phyloP scores from a whole-genome alignment of 1,140 invertebrate genomes.

The Calephelis nemesis region DNA sequence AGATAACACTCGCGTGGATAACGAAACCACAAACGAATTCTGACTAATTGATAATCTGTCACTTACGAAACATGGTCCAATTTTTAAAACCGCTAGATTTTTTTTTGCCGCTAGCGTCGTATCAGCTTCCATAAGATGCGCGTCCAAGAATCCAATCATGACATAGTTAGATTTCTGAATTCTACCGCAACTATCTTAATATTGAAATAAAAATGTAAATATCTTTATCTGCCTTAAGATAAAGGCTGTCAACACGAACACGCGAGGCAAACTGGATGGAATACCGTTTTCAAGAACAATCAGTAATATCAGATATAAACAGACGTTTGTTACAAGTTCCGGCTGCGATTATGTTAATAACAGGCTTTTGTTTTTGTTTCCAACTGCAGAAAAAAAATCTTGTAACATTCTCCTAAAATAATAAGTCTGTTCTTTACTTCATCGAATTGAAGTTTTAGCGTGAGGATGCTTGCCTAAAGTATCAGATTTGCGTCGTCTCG shows the following conservation, averaged over 20 bases:
- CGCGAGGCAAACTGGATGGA: conserved; percentile 1
- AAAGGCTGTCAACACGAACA: conserved; percentile 1
- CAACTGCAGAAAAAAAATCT: no score
- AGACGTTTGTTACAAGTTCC: background rate
- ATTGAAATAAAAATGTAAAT: conserved; percentile 1
- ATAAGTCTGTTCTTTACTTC: no score
- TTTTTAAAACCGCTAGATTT: no score
- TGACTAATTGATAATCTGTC: no score
- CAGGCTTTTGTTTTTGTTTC: background rate
- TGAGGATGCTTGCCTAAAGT: no score
- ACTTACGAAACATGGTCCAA: no score
- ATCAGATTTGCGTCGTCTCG: no score
- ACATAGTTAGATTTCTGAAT: conserved; percentile 15
- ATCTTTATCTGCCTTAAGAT: conserved; percentile 6
- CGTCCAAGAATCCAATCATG: conserved; percentile 16
- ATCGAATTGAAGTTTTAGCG: no score
- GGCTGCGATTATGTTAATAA: background rate
- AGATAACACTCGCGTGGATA: no score
- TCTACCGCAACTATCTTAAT: background rate
- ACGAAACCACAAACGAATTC: no score
- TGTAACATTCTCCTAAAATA: no score
- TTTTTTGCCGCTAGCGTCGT: conserved; percentile 18
- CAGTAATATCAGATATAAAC: conserved; percentile 9
- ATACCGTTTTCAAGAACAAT: conserved; percentile 6
- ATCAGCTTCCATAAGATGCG: conserved; percentile 24